Evolutionary conservation across 1,140 invertebrate species (phyloP).

Genomic region (Batillaria attramentaria): DNA sequence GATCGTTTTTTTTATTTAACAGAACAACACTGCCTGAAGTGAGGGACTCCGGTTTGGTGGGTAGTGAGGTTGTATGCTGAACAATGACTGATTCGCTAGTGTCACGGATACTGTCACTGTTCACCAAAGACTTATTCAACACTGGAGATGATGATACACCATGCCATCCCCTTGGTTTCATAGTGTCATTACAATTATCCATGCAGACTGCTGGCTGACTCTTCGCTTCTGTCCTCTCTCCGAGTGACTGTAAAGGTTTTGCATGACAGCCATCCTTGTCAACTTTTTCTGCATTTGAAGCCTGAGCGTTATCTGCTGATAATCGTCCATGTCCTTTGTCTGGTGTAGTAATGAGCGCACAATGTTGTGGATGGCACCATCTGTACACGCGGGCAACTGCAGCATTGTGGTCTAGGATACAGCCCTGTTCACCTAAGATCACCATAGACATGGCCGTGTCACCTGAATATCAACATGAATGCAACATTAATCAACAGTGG

Average conservation of each 20-base stretch:
- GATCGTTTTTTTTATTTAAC: background rate
- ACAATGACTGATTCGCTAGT: too few species aligned
- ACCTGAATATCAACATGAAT: too few species aligned
- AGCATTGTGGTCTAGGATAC: background rate
- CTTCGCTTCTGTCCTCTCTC: background rate
- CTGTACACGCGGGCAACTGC: background rate
- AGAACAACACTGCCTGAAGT: too few species aligned
- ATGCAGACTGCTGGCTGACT: background rate
- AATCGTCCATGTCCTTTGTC: background rate
- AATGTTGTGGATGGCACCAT: background rate
- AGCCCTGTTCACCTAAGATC: background rate
- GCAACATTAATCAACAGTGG: too few species aligned
- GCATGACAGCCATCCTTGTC: background rate
- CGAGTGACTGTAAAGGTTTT: background rate
- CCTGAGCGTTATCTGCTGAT: background rate
- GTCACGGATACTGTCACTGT: too few species aligned
- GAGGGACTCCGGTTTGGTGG: too few species aligned
- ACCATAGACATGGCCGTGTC: too few species aligned
- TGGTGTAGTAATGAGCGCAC: background rate
- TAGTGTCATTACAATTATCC: too few species aligned
- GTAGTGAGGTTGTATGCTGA: too few species aligned
- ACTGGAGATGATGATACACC: too few species aligned
- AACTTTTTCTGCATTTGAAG: background rate
- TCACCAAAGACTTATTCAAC: too few species aligned
- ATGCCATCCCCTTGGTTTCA: too few species aligned